Evolutionary conservation across 2,888 invertebrate species (phyloP).

Genomic region (Tetragonula carbonaria): DNA sequence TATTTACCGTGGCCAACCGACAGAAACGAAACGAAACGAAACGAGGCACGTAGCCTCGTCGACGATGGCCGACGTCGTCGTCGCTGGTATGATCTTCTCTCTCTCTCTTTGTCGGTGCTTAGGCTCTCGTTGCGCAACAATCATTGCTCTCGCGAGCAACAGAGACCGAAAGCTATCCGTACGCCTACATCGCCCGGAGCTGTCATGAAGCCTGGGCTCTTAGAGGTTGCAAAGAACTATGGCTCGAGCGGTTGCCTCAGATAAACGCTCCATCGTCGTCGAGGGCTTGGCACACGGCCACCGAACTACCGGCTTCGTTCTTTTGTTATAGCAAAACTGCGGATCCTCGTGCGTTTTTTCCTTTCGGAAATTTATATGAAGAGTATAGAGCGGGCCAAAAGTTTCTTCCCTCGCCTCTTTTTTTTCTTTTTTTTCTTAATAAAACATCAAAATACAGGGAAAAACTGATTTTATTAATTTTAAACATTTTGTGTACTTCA

Average conservation of each 20-base stretch:
- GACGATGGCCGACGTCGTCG: conserved; percentile 25
- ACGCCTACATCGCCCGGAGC: conserved; percentile 81
- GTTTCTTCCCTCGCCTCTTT: background rate
- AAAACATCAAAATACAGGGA: no score
- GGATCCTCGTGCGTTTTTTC: background rate
- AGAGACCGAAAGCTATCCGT: conserved; percentile 59
- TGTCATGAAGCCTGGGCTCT: conserved; percentile 68
- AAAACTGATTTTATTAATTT: no score
- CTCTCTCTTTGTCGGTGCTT: conserved; percentile 1
- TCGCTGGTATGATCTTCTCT: background rate
- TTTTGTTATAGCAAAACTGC: background rate
- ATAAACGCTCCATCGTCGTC: conserved; percentile 40
- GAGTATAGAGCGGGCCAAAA: no score
- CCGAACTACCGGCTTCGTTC: conserved; percentile 41
- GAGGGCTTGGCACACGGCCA: conserved; percentile 67
- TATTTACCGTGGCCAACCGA: conserved; percentile 72
- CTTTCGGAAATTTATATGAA: no score
- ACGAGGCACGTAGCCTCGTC: conserved; percentile 48
- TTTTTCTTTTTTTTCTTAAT: background rate
- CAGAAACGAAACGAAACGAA: conserved; percentile 71
- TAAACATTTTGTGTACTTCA: background rate
- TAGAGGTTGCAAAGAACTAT: conserved; percentile 47
- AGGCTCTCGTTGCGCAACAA: conserved; percentile 58
- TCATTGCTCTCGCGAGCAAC: conserved; percentile 62
- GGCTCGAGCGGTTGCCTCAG: conserved; percentile 56